Conservation (phyloP, 2,113 vertebrate species). For the Tragelaphus strepsiceros region DNA sequence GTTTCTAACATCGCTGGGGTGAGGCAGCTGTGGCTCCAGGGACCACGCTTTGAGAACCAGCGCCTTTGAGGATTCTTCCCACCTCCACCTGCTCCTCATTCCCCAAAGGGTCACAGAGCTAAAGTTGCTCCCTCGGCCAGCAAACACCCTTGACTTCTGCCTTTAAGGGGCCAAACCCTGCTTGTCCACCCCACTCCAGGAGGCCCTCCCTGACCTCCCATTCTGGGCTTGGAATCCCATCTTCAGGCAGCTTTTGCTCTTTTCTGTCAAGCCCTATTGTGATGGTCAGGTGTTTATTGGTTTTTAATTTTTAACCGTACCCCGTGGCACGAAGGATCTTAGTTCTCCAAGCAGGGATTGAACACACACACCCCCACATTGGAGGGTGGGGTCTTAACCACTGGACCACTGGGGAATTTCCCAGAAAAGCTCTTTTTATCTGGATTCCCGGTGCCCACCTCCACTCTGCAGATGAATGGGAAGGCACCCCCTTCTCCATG, state of each 20-base stretch:
- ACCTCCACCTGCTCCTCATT: background rate
- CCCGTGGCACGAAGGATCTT: background rate
- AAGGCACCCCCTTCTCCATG: background rate
- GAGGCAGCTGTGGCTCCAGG: accelerated
- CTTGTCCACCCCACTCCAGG: background rate
- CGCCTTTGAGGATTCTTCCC: background rate
- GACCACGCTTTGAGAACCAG: accelerated
- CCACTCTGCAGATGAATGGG: background rate
- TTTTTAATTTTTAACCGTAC: background rate
- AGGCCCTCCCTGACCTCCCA: background rate
- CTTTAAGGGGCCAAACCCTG: background rate
- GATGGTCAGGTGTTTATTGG: background rate
- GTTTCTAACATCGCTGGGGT: accelerated
- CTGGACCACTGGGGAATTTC: background rate
- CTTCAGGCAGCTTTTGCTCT: background rate
- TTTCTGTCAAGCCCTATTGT: too few species aligned
- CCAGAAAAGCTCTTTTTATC: too few species aligned
- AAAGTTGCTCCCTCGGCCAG: background rate
- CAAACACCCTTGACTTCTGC: background rate
- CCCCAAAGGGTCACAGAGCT: background rate
- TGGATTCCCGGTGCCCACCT: accelerated
- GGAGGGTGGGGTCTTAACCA: background rate
- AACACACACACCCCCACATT: background rate
- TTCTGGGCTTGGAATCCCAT: too few species aligned
- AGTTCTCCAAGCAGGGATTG: background rate